A percentile compares a stretch with the other conserved stretches of the same genome.
phyloP scores from a whole-genome alignment of 2,888 invertebrate genomes.

The Nemapogon koenigi region DNA sequence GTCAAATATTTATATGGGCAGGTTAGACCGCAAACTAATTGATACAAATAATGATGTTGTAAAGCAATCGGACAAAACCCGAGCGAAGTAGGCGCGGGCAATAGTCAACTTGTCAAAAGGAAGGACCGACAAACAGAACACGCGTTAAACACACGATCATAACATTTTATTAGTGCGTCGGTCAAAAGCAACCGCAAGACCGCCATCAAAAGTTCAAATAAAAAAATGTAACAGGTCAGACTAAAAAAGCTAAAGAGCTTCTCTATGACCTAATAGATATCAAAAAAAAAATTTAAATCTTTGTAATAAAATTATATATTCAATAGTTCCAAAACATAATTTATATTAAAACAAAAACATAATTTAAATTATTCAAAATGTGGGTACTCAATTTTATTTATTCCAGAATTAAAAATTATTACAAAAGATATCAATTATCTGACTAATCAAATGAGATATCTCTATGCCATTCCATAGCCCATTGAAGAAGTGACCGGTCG shows the following conservation, averaged over 20 bases:
- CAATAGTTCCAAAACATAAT: neutral
- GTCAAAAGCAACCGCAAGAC: slow-evolving; percentile 60
- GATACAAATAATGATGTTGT: slow-evolving; percentile 57
- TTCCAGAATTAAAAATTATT: too few species aligned
- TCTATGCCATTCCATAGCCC: slow-evolving; percentile 63
- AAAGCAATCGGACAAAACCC: slow-evolving; percentile 19
- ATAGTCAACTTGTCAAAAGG: slow-evolving; percentile 62
- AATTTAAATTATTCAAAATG: too few species aligned
- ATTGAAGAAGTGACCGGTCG: slow-evolving; percentile 62
- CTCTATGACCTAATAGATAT: neutral
- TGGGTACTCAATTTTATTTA: too few species aligned
- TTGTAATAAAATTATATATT: neutral
- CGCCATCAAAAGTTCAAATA: slow-evolving; percentile 58
- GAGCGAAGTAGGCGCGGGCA: slow-evolving; percentile 54
- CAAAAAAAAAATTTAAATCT: neutral
- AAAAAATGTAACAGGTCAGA: slow-evolving; percentile 57
- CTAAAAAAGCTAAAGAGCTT: slow-evolving; percentile 30
- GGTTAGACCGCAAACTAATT: slow-evolving; percentile 40
- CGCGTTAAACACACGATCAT: slow-evolving; percentile 64
- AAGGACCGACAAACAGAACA: slow-evolving; percentile 57
- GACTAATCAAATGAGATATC: too few species aligned
- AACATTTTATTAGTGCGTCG: slow-evolving; percentile 63
- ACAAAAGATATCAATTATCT: too few species aligned
- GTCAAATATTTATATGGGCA: too few species aligned
- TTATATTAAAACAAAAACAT: neutral